Percentiles rank a stretch among this genome's conserved stretches.
Conservation (phyloP, 2,113 vertebrate species). For the Caracal caracal region DNA sequence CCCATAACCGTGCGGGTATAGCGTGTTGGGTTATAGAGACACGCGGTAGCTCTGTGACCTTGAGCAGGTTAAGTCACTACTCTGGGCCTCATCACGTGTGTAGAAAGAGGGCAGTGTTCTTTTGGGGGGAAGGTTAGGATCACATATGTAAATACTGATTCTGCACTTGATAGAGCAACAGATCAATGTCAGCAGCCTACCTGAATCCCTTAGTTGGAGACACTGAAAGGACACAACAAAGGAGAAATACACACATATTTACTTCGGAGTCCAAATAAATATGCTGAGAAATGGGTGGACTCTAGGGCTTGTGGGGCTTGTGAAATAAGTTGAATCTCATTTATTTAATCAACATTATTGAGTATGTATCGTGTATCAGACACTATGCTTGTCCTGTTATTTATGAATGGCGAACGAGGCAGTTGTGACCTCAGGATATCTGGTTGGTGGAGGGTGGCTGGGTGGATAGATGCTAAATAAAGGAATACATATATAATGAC, state of each 20-base stretch:
- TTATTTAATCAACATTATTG: not conserved
- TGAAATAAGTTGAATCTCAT: not conserved
- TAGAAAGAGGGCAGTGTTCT: not conserved
- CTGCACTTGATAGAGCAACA: not conserved
- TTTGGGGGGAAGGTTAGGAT: not conserved
- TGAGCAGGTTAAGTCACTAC: not conserved
- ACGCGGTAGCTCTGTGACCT: not conserved
- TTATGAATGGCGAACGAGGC: not conserved
- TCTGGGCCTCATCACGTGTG: not conserved
- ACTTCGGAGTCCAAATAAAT: slow-evolving; percentile 9
- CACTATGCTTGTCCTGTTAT: not conserved
- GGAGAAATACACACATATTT: not conserved
- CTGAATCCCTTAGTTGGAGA: not conserved
- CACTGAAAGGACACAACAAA: not conserved
- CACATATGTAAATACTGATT: not conserved
- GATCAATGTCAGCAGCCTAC: not conserved
- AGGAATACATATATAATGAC: not conserved
- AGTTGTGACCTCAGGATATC: not conserved
- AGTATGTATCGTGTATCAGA: not conserved
- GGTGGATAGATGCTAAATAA: not conserved
- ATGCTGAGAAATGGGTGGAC: not conserved
- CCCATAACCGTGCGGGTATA: fast-evolving
- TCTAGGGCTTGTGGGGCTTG: not conserved
- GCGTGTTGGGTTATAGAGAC: not conserved
- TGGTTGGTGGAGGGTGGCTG: not conserved